phyloP scores from a whole-genome alignment of 2,888 invertebrate genomes.

The Smittia aterrima region DNA sequence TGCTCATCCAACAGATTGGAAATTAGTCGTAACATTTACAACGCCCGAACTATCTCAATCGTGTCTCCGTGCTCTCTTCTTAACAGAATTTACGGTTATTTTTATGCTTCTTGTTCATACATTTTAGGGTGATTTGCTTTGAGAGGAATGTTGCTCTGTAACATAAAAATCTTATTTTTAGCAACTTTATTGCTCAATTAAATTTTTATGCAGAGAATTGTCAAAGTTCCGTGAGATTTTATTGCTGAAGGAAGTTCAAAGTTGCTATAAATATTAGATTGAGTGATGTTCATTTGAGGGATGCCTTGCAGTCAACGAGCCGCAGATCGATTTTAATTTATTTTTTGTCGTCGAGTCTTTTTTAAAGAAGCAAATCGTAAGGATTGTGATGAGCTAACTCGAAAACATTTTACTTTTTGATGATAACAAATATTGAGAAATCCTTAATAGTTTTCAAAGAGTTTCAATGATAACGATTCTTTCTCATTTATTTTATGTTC shows the following conservation, averaged over 20 bases:
- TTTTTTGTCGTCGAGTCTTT: too few relatives aligned
- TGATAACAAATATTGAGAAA: too few relatives aligned
- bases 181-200: constrained; percentile 31
- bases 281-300: too few relatives aligned
- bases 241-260: constrained; percentile 5
- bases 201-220: constrained; percentile 30
- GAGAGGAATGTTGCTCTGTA: background rate
- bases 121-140: background rate
- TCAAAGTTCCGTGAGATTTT: constrained; percentile 26
- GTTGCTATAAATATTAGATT: background rate
- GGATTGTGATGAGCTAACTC: too few relatives aligned
- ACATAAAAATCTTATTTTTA: constrained; percentile 32
- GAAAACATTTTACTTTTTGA: too few relatives aligned
- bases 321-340: too few relatives aligned
- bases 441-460: too few relatives aligned
- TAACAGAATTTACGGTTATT: constrained; percentile 4
- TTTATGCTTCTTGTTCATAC: constrained; percentile 13
- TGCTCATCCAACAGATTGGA: constrained; percentile 26
- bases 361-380: too few relatives aligned
- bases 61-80: background rate
- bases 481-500: too few relatives aligned
- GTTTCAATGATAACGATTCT: too few relatives aligned
- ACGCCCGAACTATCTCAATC: constrained; percentile 22
- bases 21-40: constrained; percentile 36
- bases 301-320: too few relatives aligned